phyloP scores from a whole-genome alignment of 1,140 invertebrate genomes.

The Brachionus plicatilis region DNA sequence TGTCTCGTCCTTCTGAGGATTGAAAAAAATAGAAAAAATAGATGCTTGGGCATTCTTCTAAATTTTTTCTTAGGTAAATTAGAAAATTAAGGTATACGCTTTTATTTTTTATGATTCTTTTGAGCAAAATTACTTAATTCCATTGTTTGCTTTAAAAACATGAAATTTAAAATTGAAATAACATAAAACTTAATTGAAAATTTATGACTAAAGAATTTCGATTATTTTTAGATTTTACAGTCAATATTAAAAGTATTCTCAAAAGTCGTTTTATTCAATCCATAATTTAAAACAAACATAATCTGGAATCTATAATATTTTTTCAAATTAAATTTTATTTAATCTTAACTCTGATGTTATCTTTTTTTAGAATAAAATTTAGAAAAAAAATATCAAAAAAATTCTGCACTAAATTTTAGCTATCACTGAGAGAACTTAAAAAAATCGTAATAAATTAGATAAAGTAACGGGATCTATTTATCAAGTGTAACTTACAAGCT shows the following conservation, averaged over 20 bases:
- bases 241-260: background rate
- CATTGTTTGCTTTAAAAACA: background rate
- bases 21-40: background rate
- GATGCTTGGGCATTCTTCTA: background rate
- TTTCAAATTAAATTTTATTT: background rate
- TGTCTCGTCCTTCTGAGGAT: background rate
- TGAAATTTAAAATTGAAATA: background rate
- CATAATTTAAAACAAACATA: background rate
- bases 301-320: background rate
- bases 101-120: background rate
- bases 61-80: background rate
- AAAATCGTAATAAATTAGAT: background rate
- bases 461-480: background rate
- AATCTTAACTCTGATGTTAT: background rate
- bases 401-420: background rate
- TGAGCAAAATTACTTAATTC: background rate
- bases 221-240: background rate
- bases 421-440: background rate
- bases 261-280: background rate
- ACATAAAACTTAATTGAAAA: background rate
- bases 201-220: background rate
- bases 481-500: background rate
- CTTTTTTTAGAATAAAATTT: background rate
- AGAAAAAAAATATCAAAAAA: background rate
- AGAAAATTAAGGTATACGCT: background rate